These are phyloP conservation scores for Spodoptera littoralis DNA, from an alignment of 2,888 invertebrate genomes.

Conservation along the genomic window DNA sequence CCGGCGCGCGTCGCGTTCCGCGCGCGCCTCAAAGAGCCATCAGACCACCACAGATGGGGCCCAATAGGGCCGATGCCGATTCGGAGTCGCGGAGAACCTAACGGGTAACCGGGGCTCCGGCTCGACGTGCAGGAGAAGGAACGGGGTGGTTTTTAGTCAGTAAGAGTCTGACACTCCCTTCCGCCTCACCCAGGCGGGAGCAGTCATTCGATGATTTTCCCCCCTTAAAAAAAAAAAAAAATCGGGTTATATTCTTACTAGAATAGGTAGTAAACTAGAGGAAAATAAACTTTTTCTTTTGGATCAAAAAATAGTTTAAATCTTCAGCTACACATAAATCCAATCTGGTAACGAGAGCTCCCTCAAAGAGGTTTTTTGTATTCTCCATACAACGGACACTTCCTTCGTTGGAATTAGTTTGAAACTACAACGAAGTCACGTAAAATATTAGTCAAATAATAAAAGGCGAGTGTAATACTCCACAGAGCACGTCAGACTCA, in stretches of 20 bases:
- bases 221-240: too few species aligned
- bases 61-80: too few species aligned
- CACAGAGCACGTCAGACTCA: conserved; percentile 47
- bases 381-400: conserved; percentile 47
- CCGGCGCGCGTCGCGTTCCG: too few species aligned
- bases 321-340: conserved; percentile 30
- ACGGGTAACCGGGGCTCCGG: too few species aligned
- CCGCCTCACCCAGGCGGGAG: too few species aligned
- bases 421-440: conserved; percentile 68
- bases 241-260: not conserved
- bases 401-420: conserved; percentile 60
- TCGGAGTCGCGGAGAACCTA: too few species aligned
- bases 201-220: too few species aligned
- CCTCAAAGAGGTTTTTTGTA: conserved; percentile 55
- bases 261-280: conserved; percentile 20
- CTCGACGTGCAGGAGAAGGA: too few species aligned
- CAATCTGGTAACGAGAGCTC: conserved; percentile 38
- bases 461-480: conserved; percentile 49
- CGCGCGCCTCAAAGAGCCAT: too few species aligned
- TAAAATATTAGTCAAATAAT: conserved; percentile 69
- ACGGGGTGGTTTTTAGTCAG: too few species aligned
- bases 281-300: not conserved
- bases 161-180: too few species aligned
- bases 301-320: conserved; percentile 30
- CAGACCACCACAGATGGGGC: too few species aligned